A percentile compares a stretch with the other conserved stretches of the same genome.
These are phyloP conservation scores for Nothura maculosa DNA, from an alignment of 2,797 vertebrate genomes.

Conservation along the genomic window DNA sequence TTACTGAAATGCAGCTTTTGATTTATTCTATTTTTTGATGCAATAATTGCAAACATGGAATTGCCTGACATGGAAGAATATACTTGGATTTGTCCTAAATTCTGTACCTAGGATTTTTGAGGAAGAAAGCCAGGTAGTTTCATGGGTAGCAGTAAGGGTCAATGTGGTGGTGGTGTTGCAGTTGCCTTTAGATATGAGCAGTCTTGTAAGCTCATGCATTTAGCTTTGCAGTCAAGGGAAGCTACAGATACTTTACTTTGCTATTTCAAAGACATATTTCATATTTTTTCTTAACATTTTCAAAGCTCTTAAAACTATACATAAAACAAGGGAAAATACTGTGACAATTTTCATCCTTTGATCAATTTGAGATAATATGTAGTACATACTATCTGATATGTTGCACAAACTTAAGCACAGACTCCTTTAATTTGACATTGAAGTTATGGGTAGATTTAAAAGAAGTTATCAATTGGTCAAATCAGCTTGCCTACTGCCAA, in stretches of 20 bases:
- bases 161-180: rapidly evolving
- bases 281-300: not conserved
- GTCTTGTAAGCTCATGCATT: not conserved
- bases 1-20: not conserved
- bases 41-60: not conserved
- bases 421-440: not conserved
- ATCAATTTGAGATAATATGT: not conserved
- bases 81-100: not conserved
- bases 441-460: not conserved
- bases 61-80: not conserved
- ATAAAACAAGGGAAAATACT: not conserved
- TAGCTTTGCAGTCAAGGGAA: not conserved
- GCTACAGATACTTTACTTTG: not conserved
- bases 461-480: not conserved
- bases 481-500: not conserved
- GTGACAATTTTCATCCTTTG: not conserved
- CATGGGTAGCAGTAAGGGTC: rapidly evolving
- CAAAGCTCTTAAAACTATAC: not conserved
- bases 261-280: not conserved
- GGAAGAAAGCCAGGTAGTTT: rapidly evolving
- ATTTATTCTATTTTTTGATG: not conserved
- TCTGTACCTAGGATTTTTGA: not conserved
- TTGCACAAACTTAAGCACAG: not conserved
- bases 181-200: not conserved
- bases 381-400: not conserved